Conservation (phyloP, 2,113 vertebrate genomes). For the Natator depressus region DNA sequence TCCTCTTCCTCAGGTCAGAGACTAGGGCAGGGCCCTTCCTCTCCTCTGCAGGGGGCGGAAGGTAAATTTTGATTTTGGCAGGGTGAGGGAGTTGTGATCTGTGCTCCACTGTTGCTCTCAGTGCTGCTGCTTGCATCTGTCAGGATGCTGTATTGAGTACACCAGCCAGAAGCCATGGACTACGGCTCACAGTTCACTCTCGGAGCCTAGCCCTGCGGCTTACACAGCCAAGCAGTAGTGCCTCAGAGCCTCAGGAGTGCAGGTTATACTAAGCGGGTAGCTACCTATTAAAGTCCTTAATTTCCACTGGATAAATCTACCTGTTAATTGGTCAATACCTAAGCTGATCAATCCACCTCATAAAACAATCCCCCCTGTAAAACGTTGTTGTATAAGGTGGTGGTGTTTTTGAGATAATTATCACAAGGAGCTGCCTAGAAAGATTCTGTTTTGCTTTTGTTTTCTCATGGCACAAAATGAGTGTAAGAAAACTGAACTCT, state of each 20-base stretch:
- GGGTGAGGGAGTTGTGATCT: background rate
- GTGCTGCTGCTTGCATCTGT: background rate
- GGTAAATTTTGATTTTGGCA: background rate
- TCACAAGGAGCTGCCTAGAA: background rate
- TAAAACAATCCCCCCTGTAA: background rate
- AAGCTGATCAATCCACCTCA: background rate
- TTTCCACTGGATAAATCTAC: background rate
- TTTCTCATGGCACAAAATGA: background rate
- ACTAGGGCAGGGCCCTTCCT: background rate
- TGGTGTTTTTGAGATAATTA: background rate
- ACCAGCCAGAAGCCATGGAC: background rate
- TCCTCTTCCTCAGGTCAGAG: background rate
- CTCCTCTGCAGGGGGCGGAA: background rate
- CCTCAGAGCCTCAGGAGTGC: background rate
- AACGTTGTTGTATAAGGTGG: fast-evolving
- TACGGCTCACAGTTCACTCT: background rate
- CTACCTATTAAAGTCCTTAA: background rate
- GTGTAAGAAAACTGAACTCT: background rate
- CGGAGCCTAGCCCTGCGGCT: background rate
- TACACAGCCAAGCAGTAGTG: background rate
- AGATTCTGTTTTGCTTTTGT: background rate
- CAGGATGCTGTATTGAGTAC: background rate
- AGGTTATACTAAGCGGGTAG: background rate
- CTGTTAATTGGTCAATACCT: background rate
- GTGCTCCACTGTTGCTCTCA: background rate